Conservation (phyloP, 2,888 invertebrate genomes). For the Ctenicera cuprea region DNA sequence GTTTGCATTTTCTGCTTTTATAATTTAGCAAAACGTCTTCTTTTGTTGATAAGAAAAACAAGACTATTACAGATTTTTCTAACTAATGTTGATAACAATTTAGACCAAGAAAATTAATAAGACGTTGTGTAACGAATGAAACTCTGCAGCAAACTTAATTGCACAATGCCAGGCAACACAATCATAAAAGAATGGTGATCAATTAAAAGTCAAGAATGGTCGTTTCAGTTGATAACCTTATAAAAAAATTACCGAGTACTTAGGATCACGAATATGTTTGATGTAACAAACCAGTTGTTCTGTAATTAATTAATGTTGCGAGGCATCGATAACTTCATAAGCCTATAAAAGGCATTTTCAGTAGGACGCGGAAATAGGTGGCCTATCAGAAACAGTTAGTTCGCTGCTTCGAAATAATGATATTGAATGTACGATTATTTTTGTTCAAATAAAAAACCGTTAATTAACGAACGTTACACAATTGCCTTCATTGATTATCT, state of each 20-base stretch:
- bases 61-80: too few species aligned
- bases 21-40: too few species aligned
- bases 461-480: neutral
- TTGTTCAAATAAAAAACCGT: neutral
- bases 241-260: neutral
- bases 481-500: constrained; percentile 2
- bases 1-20: neutral
- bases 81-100: too few species aligned
- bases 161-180: too few species aligned
- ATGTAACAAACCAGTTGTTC: neutral
- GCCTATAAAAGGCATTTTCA: neutral
- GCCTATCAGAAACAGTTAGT: constrained; percentile 14
- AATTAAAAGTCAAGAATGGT: too few species aligned
- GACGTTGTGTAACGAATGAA: too few species aligned
- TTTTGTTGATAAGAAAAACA: too few species aligned
- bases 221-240: too few species aligned
- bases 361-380: constrained; percentile 22
- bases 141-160: too few species aligned
- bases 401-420: constrained; percentile 2
- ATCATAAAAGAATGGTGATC: too few species aligned
- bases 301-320: constrained; percentile 6
- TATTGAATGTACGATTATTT: neutral
- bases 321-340: neutral
- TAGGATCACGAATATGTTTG: neutral
- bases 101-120: too few species aligned